Base-by-base conservation (phyloP, 2,888 invertebrate species). In the Lasioglossum zephyrum region DNA sequence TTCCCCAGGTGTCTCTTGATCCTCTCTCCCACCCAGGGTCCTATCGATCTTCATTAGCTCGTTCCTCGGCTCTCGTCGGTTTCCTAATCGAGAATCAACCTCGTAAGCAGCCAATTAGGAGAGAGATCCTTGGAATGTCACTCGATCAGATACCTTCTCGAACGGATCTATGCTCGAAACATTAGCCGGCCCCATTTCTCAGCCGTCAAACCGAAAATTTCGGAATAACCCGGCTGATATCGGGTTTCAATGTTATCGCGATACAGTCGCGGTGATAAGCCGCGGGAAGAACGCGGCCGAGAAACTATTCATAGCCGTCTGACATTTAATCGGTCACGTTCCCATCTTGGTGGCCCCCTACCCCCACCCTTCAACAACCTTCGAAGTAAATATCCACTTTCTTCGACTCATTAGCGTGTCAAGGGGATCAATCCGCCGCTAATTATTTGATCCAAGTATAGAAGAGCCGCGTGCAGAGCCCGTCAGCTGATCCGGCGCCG, bases 361-460 rank as follows among this genome's bases (percentile, higher is more conserved):
- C 22, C 70, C 11, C 5, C 18, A 4, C 39, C n/a, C 36, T 41
- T 73, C 41, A 85, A 78, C 79, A 76, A 86, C 86, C 86, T 86
- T 86, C 86, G 70, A 87, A 84, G 87, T 85, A 82, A 87, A 87
- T 78, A 87, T 74, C 75, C 75, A 82, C 79, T 75, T 80, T 77
- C 81, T 87, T 84, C 88, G 63, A 53, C 75, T 82, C 73, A 49
- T 87, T 85, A 87, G 74, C 84, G 81, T 84, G 87, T 79, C 84
- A 73, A 79, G 84, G 79, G 73, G 77, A 87, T 87, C 87, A 87
- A 87, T 87, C 80, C 82, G 22, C 53, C 73, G 82, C 75, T 87
- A 81, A 87, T 86, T 86, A 86, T 86, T 79, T 41, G 75, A 57
- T 69, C 86, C 70, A 86, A 79, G 78, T 85, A 86, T 85, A 86